Evolutionary conservation across 2,888 invertebrate genomes (phyloP), one percentile per base, ranked within the genome.

Genomic region (Eupithecia inturbata): DNA sequence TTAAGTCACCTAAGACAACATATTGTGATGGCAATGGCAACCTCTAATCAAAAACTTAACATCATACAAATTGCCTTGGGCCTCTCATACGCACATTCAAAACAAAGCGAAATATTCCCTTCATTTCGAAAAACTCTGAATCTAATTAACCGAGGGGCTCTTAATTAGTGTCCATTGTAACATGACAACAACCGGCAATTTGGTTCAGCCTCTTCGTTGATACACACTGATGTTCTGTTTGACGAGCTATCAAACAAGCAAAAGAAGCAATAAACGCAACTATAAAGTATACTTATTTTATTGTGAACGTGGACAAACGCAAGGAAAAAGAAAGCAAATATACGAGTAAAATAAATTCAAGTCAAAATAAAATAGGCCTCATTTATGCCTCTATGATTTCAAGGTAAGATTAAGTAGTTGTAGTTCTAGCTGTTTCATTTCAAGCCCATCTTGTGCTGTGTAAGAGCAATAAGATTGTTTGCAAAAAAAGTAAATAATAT

Each of bases 141-240:
- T 87, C 88, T 92, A 91, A 93, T 93, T 93, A 93, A 90, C 88
- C 85, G 79, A 78, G 86, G 88, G 88, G 88, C 87, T 89, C 91
- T 93, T 93, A 93, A 94, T 94, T 93, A 93, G 92, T 92, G 90
- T 87, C 91, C 88, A 92, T 94, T 93, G 94, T 93, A 90, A 87
- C 88, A 88, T 91, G 93, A 92, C 93, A 92, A 88, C 90, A 90
- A 87, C 91, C 89, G 83, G 88, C 89, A 88, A 90, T 92, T 91
- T 85, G 85, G 88, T 87, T 81, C 84, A 83, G 82, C 89, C 87
- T 85, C 82, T 81, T 80, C 74, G 69, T 76, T 79, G 77, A 79
- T 82, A 92, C 90, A 89, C 86, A 92, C 90, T 5, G 91, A 14
- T 41, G 1, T 10, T 33, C 3, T 19, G 31, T 62, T 70, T 60